Conservation (phyloP, 2,797 vertebrate species). For the Esox lucius region DNA sequence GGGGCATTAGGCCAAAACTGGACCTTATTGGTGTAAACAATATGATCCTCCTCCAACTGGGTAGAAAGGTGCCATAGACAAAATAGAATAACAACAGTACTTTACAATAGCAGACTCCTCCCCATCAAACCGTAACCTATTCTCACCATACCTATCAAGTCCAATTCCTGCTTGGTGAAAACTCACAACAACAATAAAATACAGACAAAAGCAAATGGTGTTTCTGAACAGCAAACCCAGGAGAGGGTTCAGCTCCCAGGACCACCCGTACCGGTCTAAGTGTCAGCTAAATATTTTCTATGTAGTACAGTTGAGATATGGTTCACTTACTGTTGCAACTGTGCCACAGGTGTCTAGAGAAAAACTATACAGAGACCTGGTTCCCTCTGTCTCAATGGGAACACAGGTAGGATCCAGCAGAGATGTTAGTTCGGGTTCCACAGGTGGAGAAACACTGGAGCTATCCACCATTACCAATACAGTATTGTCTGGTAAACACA, state of each 20-base stretch:
- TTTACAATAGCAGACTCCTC: neutral
- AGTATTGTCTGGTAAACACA: slow-evolving; percentile 66
- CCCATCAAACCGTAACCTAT: neutral
- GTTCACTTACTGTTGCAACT: slow-evolving; percentile 56
- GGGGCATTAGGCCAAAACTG: slow-evolving; percentile 58
- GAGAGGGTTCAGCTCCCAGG: too few relatives aligned
- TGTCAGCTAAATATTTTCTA: neutral
- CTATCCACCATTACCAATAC: slow-evolving; percentile 58
- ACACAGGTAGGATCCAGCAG: slow-evolving; percentile 68
- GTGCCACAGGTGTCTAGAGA: slow-evolving; percentile 68
- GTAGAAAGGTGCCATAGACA: neutral
- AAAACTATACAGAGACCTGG: slow-evolving; percentile 66
- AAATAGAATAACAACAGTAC: neutral
- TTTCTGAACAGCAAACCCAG: neutral
- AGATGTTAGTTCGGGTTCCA: slow-evolving; percentile 65
- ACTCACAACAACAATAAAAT: neutral
- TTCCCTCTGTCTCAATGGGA: slow-evolving; percentile 55
- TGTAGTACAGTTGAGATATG: neutral
- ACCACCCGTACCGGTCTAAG: neutral
- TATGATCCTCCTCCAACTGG: slow-evolving; percentile 62
- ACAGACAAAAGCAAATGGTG: neutral
- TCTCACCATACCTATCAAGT: neutral
- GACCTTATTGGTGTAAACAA: slow-evolving; percentile 72
- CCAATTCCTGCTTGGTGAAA: neutral
- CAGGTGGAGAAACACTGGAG: slow-evolving; percentile 56